Percentiles rank a stretch among this genome's conserved stretches.
These are phyloP conservation scores for Apamea epomidion DNA, from an alignment of 2,888 invertebrate species.

Conservation along the genomic window DNA sequence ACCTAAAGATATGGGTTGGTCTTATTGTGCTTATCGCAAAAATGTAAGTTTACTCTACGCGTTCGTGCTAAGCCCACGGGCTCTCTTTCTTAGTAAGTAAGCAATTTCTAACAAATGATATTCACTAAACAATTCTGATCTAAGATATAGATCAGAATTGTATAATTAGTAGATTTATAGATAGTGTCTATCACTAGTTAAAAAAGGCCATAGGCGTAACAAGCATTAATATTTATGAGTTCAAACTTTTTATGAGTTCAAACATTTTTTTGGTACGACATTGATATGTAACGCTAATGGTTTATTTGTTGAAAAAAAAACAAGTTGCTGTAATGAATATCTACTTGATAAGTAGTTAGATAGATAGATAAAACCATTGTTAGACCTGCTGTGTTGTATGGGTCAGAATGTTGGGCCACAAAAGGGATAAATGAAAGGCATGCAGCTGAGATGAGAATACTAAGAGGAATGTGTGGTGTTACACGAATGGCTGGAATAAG, in stretches of 20 bases:
- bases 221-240: conserved; percentile 27
- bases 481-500: too few relatives aligned
- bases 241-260: conserved; percentile 8
- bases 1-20: too few relatives aligned
- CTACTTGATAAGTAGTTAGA: background rate
- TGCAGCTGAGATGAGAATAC: too few relatives aligned
- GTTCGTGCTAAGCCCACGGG: background rate
- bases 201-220: conserved; percentile 13
- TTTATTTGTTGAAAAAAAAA: background rate
- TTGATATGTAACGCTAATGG: conserved; percentile 4
- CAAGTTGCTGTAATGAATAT: background rate
- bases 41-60: background rate
- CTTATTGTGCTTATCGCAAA: background rate
- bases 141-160: background rate
- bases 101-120: background rate
- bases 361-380: too few relatives aligned
- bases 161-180: conserved; percentile 35
- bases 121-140: background rate
- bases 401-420: too few relatives aligned
- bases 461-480: too few relatives aligned
- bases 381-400: too few relatives aligned
- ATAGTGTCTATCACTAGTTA: conserved; percentile 35
- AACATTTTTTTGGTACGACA: background rate
- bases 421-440: too few relatives aligned
- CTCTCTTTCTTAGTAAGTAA: background rate